Evolutionary conservation across 2,113 vertebrate species (phyloP).

Genomic region (Gobio gobio): DNA sequence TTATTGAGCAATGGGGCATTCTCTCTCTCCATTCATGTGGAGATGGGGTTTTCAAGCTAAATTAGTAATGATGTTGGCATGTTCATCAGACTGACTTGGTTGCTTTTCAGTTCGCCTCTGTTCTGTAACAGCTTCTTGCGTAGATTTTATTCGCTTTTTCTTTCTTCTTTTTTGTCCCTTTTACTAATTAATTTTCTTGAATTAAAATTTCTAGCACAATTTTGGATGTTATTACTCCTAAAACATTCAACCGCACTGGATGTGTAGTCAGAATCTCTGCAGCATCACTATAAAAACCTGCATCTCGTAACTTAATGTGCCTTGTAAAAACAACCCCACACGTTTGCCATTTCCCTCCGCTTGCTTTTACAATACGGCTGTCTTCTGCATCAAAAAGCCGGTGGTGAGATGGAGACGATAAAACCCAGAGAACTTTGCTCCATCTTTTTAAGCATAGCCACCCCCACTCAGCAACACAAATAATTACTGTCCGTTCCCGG

Average conservation of each 20-base stretch:
- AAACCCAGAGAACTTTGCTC: conserved; percentile 54
- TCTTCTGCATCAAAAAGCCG: conserved; percentile 50
- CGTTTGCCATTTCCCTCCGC: conserved; percentile 20
- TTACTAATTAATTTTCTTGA: background rate
- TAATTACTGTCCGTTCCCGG: conserved; percentile 65
- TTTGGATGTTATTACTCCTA: background rate
- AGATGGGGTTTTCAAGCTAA: conserved; percentile 50
- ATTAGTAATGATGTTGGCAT: conserved; percentile 55
- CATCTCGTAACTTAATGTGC: background rate
- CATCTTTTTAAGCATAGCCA: conserved; percentile 45
- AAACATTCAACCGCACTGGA: background rate
- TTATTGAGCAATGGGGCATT: conserved; percentile 66
- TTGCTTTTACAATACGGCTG: conserved; percentile 42
- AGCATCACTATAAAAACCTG: background rate
- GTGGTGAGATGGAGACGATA: conserved; percentile 25
- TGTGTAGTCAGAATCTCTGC: background rate
- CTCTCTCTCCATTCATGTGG: conserved; percentile 46
- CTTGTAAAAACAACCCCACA: conserved; percentile 12
- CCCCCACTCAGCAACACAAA: conserved; percentile 63
- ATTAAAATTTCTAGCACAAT: background rate
- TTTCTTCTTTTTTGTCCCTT: background rate
- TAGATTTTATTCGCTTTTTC: background rate
- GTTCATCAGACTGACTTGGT: conserved; percentile 47
- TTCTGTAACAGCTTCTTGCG: conserved; percentile 33
- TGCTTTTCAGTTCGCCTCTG: conserved; percentile 34